These are phyloP conservation scores for Penaeus vannamei DNA, from an alignment of 1,140 invertebrate genomes.

Conservation along the genomic window DNA sequence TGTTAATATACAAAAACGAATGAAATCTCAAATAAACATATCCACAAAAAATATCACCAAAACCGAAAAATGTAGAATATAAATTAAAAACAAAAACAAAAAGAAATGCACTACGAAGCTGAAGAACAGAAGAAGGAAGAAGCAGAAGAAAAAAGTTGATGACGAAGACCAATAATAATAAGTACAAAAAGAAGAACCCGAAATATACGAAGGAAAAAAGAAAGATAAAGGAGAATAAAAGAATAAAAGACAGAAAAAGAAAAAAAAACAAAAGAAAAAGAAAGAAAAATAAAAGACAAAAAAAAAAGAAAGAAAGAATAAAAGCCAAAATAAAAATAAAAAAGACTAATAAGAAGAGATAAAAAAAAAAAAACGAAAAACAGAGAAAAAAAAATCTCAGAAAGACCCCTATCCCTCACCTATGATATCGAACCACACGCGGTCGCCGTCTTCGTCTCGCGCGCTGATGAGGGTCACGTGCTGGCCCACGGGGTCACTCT, in stretches of 20 bases:
- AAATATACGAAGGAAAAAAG: too few relatives aligned
- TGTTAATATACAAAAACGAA: too few relatives aligned
- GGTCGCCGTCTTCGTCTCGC: constrained; percentile 85
- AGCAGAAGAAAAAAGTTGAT: too few relatives aligned
- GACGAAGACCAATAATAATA: too few relatives aligned
- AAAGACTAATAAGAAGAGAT: neutral
- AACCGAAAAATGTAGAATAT: too few relatives aligned
- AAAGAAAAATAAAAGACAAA: neutral
- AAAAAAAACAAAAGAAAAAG: neutral
- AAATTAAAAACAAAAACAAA: too few relatives aligned
- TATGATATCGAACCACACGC: constrained; percentile 90
- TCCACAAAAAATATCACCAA: too few relatives aligned
- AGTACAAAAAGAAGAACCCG: too few relatives aligned
- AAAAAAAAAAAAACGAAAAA: neutral
- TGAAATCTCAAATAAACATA: too few relatives aligned
- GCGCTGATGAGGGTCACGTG: constrained; percentile 87
- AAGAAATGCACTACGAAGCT: too few relatives aligned
- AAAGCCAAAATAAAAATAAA: neutral
- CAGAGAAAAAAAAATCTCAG: neutral
- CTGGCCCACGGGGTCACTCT: constrained; percentile 87
- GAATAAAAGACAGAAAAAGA: neutral
- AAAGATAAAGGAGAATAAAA: too few relatives aligned
- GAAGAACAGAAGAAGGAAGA: too few relatives aligned
- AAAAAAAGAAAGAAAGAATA: neutral
- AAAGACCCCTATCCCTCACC: constrained; percentile 69